Evolutionary conservation across 2,113 vertebrate species (phyloP).

Genomic region (Trichomycterus rosablanca): DNA sequence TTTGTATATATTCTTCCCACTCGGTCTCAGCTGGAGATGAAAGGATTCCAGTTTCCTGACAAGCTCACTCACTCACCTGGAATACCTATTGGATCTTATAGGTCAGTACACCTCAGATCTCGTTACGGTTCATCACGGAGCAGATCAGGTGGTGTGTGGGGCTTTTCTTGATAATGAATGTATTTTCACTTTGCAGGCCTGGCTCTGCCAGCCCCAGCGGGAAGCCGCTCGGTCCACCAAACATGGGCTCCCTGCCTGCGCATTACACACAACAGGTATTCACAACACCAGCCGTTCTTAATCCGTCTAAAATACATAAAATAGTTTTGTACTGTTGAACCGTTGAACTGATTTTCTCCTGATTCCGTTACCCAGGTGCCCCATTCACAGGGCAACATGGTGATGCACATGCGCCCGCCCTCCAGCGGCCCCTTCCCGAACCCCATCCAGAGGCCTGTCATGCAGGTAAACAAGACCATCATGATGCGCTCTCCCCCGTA

Average conservation of each 20-base stretch:
- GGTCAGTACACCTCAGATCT: too few species aligned
- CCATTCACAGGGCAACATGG: constrained; percentile 69
- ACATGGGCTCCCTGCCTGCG: constrained; percentile 80
- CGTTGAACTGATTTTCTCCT: too few species aligned
- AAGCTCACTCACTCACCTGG: constrained; percentile 82
- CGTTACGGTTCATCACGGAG: too few species aligned
- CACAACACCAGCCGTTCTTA: background rate
- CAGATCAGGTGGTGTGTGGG: too few species aligned
- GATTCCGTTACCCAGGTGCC: constrained; percentile 59
- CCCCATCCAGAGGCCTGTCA: constrained; percentile 75
- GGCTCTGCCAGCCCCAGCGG: constrained; percentile 94
- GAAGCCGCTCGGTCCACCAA: constrained; percentile 74
- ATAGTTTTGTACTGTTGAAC: too few species aligned
- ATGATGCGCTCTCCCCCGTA: constrained; percentile 71
- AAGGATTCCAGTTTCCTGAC: constrained; percentile 93
- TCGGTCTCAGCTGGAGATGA: constrained; percentile 95
- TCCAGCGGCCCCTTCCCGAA: constrained; percentile 71
- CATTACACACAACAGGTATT: constrained; percentile 92
- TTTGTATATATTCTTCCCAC: background rate
- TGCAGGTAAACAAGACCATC: constrained; percentile 75
- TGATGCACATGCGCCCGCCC: constrained; percentile 77
- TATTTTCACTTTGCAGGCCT: constrained; percentile 68
- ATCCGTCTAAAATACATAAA: too few species aligned
- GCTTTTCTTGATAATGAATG: background rate
- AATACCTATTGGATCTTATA: constrained; percentile 80